Conservation (phyloP, 2,113 vertebrate species). For the Pollachius pollachius region DNA sequence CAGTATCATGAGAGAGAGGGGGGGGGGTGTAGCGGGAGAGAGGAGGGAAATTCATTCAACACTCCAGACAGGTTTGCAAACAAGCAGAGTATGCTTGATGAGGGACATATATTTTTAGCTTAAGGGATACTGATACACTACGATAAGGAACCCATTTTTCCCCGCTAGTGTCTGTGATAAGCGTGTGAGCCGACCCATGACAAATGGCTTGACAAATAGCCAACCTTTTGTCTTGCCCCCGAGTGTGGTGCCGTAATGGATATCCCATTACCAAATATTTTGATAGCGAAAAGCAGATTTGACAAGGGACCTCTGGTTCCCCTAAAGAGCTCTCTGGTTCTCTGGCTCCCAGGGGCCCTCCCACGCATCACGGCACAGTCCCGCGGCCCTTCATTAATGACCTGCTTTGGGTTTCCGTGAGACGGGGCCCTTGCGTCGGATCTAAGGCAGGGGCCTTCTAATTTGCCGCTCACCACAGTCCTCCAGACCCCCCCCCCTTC, state of each 20-base stretch:
- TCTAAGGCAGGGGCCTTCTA: constrained; percentile 57
- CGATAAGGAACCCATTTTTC: not conserved
- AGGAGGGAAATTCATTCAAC: no score
- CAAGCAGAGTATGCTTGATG: not conserved
- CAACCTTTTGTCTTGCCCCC: constrained; percentile 39
- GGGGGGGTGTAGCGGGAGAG: no score
- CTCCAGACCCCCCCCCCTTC: constrained; percentile 14
- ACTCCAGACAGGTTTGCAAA: no score
- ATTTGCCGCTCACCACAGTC: constrained; percentile 58
- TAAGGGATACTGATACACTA: not conserved
- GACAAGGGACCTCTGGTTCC: constrained; percentile 50
- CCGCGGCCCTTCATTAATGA: constrained; percentile 66
- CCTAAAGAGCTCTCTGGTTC: constrained; percentile 56
- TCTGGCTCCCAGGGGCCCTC: constrained; percentile 44
- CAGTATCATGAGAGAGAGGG: constrained; percentile 2
- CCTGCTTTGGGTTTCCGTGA: constrained; percentile 42
- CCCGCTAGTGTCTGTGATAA: not conserved
- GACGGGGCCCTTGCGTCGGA: constrained; percentile 54
- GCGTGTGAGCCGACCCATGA: not conserved
- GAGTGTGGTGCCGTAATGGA: constrained; percentile 45
- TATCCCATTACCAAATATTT: constrained; percentile 62
- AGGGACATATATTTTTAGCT: not conserved
- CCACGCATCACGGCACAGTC: constrained; percentile 37
- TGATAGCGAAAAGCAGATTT: constrained; percentile 52
- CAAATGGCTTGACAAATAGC: constrained; percentile 28